Evolutionary conservation across 2,888 invertebrate genomes (phyloP).

Genomic region (Pandemis corylana): DNA sequence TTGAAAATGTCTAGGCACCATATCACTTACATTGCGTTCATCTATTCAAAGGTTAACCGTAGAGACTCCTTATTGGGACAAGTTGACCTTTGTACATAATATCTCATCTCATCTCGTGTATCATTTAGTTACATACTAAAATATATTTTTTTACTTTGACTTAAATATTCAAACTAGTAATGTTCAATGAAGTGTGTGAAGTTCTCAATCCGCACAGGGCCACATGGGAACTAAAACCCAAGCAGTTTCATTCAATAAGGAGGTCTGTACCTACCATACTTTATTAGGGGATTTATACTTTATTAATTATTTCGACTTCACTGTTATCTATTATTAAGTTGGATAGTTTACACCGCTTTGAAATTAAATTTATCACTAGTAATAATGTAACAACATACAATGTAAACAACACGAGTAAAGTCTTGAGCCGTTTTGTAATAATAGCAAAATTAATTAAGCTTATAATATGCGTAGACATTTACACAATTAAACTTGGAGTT

Average conservation of each 20-base stretch:
- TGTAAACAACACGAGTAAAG: conserved; percentile 8
- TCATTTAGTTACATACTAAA: too few species aligned
- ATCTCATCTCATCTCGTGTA: too few species aligned
- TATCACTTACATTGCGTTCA: background rate
- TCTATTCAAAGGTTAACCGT: too few species aligned
- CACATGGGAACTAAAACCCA: too few species aligned
- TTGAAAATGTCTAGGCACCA: background rate
- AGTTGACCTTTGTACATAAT: too few species aligned
- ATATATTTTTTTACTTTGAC: too few species aligned
- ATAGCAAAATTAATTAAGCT: conserved; percentile 35
- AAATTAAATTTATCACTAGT: background rate
- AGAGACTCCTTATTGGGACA: too few species aligned
- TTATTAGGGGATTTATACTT: too few species aligned
- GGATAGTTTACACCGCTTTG: background rate
- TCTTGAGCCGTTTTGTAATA: conserved; percentile 25
- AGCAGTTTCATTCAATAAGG: too few species aligned
- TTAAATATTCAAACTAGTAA: too few species aligned
- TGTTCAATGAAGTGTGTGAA: background rate
- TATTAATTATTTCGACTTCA: background rate
- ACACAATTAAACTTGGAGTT: conserved; percentile 37
- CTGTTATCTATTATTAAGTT: background rate
- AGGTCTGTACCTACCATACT: too few species aligned
- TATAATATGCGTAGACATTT: conserved; percentile 40
- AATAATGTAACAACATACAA: conserved; percentile 6
- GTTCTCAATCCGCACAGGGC: too few species aligned